A percentile compares a stretch with the other conserved stretches of the same genome.
These are phyloP conservation scores for Crenichthys baileyi DNA, from an alignment of 2,797 vertebrate species.

Conservation along the genomic window DNA sequence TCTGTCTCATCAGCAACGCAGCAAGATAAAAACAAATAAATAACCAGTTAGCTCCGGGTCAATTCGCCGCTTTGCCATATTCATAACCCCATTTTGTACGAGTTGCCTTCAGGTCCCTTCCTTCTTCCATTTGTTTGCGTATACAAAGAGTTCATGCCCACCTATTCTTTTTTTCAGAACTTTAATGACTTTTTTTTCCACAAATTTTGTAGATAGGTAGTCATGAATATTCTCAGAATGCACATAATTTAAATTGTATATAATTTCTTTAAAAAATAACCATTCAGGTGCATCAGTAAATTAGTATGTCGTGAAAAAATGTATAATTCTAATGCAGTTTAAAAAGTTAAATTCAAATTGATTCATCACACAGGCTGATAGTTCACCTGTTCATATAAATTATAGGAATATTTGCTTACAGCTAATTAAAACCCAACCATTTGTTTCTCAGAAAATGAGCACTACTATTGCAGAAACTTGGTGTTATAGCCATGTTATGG, in stretches of 20 bases:
- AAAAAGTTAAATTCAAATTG: background rate
- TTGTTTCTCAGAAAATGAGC: background rate
- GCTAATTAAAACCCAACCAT: background rate
- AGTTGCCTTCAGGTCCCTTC: background rate
- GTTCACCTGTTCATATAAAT: background rate
- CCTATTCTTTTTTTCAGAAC: background rate
- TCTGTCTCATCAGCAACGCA: conserved; percentile 18
- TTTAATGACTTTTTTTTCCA: background rate
- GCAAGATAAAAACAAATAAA: background rate
- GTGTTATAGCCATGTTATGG: background rate
- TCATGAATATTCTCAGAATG: background rate
- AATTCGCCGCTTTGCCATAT: background rate
- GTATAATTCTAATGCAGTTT: background rate
- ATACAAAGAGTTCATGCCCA: background rate
- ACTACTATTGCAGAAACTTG: background rate
- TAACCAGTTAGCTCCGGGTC: background rate
- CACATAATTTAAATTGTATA: background rate
- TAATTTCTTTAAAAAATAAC: background rate
- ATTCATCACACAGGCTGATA: background rate
- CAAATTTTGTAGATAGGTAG: background rate
- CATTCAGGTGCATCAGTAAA: too few species aligned
- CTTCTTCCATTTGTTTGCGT: background rate
- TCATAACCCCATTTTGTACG: background rate
- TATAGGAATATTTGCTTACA: background rate
- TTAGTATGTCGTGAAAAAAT: too few species aligned